These are phyloP conservation scores for Eleutherodactylus coqui DNA, from an alignment of 2,797 vertebrate species.

Conservation along the genomic window DNA sequence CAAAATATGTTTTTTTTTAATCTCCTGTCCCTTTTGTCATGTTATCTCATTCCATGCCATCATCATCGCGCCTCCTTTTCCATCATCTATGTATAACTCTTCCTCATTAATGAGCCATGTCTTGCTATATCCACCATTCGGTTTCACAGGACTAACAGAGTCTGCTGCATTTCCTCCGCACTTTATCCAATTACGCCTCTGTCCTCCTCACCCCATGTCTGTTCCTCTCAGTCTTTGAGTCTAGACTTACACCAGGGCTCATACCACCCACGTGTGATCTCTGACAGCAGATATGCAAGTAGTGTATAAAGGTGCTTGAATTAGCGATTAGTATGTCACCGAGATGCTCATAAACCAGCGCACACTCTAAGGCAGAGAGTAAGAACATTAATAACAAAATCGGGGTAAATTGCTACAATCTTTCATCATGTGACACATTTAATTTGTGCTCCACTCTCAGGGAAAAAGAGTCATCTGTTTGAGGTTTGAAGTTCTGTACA, in stretches of 20 bases:
- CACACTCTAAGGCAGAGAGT: neutral
- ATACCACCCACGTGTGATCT: constrained; percentile 27
- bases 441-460: neutral
- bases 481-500: constrained; percentile 6
- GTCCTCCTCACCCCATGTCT: neutral
- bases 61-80: neutral
- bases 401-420: neutral
- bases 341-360: neutral
- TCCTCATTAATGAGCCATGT: neutral
- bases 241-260: neutral
- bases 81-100: neutral
- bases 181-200: constrained; percentile 24
- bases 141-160: neutral
- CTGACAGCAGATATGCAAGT: neutral
- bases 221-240: neutral
- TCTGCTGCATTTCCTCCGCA: constrained; percentile 9
- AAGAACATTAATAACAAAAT: neutral
- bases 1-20: no score
- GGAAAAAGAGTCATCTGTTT: constrained; percentile 2
- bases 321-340: neutral
- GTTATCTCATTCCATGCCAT: neutral
- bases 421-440: neutral
- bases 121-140: neutral
- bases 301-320: neutral
- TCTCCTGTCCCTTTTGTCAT: no score